phyloP scores from a whole-genome alignment of 2,888 invertebrate species.

The Zygothrica quintamaculata region DNA sequence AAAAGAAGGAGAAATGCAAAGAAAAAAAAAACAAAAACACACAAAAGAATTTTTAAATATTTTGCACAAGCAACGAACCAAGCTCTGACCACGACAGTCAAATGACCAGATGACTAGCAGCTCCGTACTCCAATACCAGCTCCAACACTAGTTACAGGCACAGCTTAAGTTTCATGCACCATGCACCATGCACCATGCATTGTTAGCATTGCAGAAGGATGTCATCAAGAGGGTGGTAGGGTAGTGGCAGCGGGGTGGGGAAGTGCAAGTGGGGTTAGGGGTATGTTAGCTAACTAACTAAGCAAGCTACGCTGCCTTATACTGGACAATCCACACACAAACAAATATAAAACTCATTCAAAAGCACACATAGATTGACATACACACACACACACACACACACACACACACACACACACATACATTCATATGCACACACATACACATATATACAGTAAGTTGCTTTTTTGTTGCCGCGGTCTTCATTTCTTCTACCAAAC shows the following conservation, averaged over 20 bases:
- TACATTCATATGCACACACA: slow-evolving; percentile 2
- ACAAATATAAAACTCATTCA: no score
- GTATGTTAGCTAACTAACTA: slow-evolving; percentile 36
- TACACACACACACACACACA: slow-evolving; percentile 1
- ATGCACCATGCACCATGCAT: not conserved
- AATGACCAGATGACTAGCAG: slow-evolving; percentile 23
- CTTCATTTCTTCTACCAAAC: slow-evolving; percentile 37
- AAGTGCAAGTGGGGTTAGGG: not conserved
- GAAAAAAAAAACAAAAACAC: no score
- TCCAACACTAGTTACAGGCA: not conserved
- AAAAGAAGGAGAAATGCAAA: no score
- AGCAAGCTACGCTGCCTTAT: slow-evolving; percentile 10
- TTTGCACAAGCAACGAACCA: slow-evolving; percentile 46
- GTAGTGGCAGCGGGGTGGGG: no score
- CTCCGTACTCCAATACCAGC: not conserved
- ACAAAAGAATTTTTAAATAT: slow-evolving; percentile 64
- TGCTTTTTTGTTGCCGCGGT: slow-evolving; percentile 3
- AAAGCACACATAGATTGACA: not conserved
- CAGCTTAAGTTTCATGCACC: not conserved
- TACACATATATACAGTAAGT: not conserved
- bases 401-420: not conserved
- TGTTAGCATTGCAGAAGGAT: no score
- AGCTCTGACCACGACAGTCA: slow-evolving; percentile 42
- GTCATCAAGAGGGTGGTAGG: no score
- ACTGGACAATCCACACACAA: not conserved